phyloP scores from a whole-genome alignment of 2,113 vertebrate species.

The Entelurus aequoreus region DNA sequence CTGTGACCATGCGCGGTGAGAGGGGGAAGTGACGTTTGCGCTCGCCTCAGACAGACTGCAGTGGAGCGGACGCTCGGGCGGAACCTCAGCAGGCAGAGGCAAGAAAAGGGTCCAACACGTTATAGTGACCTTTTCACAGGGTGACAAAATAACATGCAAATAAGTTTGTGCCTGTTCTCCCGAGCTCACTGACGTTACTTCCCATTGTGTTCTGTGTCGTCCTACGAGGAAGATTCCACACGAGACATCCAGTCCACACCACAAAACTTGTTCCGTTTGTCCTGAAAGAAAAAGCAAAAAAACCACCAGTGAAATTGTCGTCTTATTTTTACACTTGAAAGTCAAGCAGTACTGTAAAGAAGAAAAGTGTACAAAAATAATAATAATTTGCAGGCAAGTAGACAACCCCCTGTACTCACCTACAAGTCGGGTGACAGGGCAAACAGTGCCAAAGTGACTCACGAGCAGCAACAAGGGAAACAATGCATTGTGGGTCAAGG shows the following conservation, averaged over 20 bases:
- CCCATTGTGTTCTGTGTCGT: constrained; percentile 30
- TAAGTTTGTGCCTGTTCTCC: constrained; percentile 41
- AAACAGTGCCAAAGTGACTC: constrained; percentile 39
- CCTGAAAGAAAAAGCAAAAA: constrained; percentile 33
- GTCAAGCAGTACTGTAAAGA: constrained; percentile 14
- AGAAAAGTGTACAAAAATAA: not conserved
- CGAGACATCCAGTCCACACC: constrained; percentile 14
- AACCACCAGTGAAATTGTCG: constrained; percentile 28
- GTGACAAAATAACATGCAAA: constrained; percentile 42
- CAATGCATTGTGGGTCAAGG: constrained; percentile 57
- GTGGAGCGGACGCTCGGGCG: not conserved
- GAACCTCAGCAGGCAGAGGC: not conserved
- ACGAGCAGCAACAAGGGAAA: constrained; percentile 45
- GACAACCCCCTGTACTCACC: constrained; percentile 25
- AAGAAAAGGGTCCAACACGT: not conserved
- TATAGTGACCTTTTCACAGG: constrained; percentile 44
- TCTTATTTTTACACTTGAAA: constrained; percentile 33
- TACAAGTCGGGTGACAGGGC: constrained; percentile 21
- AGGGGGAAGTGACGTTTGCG: not conserved
- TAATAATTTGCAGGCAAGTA: constrained; percentile 3
- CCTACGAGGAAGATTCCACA: constrained; percentile 20
- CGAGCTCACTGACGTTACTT: constrained; percentile 28
- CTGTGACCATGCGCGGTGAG: not conserved
- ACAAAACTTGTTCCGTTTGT: constrained; percentile 45
- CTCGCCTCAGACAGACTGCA: not conserved